Evolutionary conservation across 92 coral and sea anemone species (phyloP), one percentile per base, ranked within the genome.

Genomic region (Zoanthus solanderi): DNA sequence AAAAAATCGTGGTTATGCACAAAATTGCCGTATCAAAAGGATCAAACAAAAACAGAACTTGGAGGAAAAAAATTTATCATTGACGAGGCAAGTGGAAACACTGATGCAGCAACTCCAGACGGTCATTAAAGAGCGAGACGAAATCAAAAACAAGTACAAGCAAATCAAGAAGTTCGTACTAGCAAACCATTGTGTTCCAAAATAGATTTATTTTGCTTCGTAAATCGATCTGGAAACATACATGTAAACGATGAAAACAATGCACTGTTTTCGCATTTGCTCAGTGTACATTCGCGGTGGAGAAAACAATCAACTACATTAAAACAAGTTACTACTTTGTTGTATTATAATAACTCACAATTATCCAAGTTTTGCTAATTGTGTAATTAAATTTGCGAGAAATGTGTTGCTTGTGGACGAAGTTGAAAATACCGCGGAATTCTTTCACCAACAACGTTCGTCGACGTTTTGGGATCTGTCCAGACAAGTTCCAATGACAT

Each of bases 1-100:
- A 53, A 95, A 95, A 71, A 95, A 95, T 54, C 86, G 98, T 13
- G 93, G 98, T n/a, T 95, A 95, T 69, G 98, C 98, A 0, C 98
- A 95, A 72, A 92, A 88, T 16, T 95, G 96, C n/a, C 82, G 98
- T 45, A 80, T 93, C 53, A 92, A 92, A 78, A 74, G 98, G 18
- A 91, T 95, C 16, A 84, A 88, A 10, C 85, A 76, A 9, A 95
- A 93, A 72, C 90, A 91, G 48, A 48, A 73, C 42, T 81, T 95
- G 52, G 93, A 91, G 57, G 29, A 17, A 3, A 52, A 78, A 8
- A 93, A 92, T 61, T 66, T 54, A 18, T 72, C 69, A 10, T 75
- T 95, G 9, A 8, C 42, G 4, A 30, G 81, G 56, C 96, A 93
- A 72, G 66, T 95, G 11, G 89, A 84, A 50, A 56, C 75, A n/a